These are phyloP conservation scores for Odobenus rosmarus DNA, from an alignment of 2,113 vertebrate genomes.

Conservation along the genomic window DNA sequence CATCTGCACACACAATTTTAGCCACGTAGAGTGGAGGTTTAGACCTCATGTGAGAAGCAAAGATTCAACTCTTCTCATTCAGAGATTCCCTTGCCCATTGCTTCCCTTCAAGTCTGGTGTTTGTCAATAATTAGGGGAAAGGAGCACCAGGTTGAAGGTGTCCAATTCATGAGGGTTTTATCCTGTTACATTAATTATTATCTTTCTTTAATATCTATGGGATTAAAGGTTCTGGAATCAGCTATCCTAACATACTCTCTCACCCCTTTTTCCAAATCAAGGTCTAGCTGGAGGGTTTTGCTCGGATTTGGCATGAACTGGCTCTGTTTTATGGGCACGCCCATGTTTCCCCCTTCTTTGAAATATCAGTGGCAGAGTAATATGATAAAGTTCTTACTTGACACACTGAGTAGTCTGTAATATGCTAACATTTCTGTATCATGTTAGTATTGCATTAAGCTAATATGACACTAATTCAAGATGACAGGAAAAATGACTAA, in stretches of 20 bases:
- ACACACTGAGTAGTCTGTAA: constrained; percentile 86
- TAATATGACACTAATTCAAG: constrained; percentile 88
- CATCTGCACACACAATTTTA: neutral
- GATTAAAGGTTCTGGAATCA: neutral
- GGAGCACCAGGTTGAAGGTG: neutral
- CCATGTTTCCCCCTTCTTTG: constrained; percentile 6
- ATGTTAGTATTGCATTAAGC: constrained; percentile 86
- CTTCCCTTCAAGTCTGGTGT: neutral
- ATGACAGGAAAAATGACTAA: constrained; percentile 87
- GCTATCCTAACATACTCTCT: neutral
- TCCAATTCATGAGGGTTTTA: neutral
- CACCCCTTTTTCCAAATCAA: neutral
- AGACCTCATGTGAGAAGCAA: neutral
- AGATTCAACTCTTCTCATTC: neutral
- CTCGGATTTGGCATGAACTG: neutral
- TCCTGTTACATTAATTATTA: neutral
- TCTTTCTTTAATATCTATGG: neutral
- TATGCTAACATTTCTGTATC: constrained; percentile 87
- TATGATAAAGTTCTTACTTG: constrained; percentile 85
- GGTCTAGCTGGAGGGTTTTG: neutral
- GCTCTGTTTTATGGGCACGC: neutral
- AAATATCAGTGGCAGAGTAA: constrained; percentile 75
- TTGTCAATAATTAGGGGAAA: neutral
- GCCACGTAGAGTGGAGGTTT: neutral
- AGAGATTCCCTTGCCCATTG: neutral